A percentile compares a stretch with the other conserved stretches of the same genome.
Conservation (phyloP, 2,113 vertebrate genomes). For the Gadus chalcogrammus region DNA sequence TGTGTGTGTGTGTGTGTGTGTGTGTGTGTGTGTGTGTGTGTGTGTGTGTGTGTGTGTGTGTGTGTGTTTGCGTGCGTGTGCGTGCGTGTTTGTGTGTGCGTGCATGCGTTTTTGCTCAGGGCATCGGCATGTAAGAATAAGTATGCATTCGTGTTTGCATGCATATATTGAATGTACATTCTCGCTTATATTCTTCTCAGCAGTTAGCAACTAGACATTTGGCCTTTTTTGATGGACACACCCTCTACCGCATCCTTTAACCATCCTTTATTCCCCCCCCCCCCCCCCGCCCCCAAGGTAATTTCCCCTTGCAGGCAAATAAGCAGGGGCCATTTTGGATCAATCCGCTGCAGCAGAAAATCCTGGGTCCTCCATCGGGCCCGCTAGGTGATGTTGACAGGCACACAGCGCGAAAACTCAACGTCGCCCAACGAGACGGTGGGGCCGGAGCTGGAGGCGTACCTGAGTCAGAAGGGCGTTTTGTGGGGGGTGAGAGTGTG, state of each 20-base stretch:
- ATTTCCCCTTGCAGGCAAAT: slow-evolving; percentile 26
- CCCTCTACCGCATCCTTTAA: too few relatives aligned
- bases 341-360: slow-evolving; percentile 5
- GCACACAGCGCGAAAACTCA: slow-evolving; percentile 18
- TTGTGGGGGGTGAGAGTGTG: slow-evolving; percentile 59
- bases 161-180: too few relatives aligned
- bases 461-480: slow-evolving; percentile 66
- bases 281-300: not conserved
- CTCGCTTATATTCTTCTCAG: too few relatives aligned
- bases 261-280: too few relatives aligned
- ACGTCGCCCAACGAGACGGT: not conserved
- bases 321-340: slow-evolving; percentile 25
- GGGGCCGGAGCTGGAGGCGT: slow-evolving; percentile 14
- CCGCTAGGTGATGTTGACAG: slow-evolving; percentile 13
- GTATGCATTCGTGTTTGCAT: too few relatives aligned
- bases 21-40: not conserved
- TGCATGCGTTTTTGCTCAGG: not conserved
- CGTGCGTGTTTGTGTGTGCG: not conserved
- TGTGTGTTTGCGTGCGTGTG: too few relatives aligned
- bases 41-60: not conserved
- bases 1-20: not conserved
- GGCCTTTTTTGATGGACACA: too few relatives aligned
- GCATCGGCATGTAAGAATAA: not conserved
- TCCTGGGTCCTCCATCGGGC: not conserved
- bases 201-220: too few relatives aligned